These are phyloP conservation scores for Pandemis cinnamomeana DNA, from an alignment of 2,888 invertebrate species.

Conservation along the genomic window DNA sequence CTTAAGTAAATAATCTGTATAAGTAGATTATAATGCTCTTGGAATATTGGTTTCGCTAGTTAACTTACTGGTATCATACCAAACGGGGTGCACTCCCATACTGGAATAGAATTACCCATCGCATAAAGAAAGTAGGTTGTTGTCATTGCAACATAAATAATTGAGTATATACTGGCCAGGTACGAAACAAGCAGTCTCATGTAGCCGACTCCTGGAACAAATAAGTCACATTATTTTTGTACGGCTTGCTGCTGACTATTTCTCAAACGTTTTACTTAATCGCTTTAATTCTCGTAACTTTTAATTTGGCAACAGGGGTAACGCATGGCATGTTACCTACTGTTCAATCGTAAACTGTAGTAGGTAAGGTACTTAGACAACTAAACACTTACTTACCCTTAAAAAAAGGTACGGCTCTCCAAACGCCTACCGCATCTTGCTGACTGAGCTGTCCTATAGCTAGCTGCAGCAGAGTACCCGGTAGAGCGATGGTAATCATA, in stretches of 20 bases:
- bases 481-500: constrained; percentile 80
- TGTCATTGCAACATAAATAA: constrained; percentile 84
- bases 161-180: constrained; percentile 82
- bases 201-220: constrained; percentile 84
- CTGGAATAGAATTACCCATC: constrained; percentile 81
- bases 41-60: no score
- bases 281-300: no score
- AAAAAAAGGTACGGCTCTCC: constrained; percentile 87
- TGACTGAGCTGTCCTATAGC: constrained; percentile 87
- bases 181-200: constrained; percentile 83
- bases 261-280: not conserved
- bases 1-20: no score
- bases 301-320: not conserved
- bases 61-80: constrained; percentile 17
- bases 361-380: not conserved
- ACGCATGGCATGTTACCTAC: not conserved
- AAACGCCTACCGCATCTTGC: constrained; percentile 86
- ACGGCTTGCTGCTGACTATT: not conserved
- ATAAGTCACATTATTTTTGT: not conserved
- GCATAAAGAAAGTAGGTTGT: constrained; percentile 84
- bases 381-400: constrained; percentile 74
- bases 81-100: constrained; percentile 73
- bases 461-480: constrained; percentile 85
- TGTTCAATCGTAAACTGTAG: no score
- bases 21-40: no score